Base-by-base conservation (phyloP, 2,113 vertebrate species). In the Python bivittatus region DNA sequence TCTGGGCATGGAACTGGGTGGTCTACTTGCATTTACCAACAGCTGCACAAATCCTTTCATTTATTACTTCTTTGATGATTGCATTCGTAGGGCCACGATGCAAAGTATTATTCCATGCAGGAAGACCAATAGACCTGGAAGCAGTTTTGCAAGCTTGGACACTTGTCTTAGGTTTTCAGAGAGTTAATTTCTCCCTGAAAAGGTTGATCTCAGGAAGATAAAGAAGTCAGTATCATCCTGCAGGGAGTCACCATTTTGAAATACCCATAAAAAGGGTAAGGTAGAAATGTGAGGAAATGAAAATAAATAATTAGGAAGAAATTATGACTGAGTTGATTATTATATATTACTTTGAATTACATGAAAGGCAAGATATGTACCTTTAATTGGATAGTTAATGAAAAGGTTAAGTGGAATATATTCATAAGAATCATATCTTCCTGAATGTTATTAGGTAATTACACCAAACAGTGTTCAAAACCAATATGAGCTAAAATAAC, bases 21-120 rank as follows among this genome's bases (percentile, higher is more conserved):
- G 96, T 23, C 97, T 98, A 22, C 95, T 98, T 44, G 98, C 98
- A 44, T 98, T 98, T 93, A 96, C 98, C 92, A 98, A 98, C 29
- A 98, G 98, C 93, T 98, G 98, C 58, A 92, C 97, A 93, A 98
- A 98, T 86, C 98, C 98, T 58, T 94, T 98, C 53, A 97, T 98
- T 93, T 98, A 98, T 93, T 98, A 96, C 15, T 94, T 88, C 86
- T 98, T 97, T 88, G 97, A 98, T 92, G 95, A 94, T 91, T 97
- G 97, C 44, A 97, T 98, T 90, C 96, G 94, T 83, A 92, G 95
- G 92, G 96, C 97, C 54, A 94, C 97, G 52, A 33, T 95, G 20
- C 93, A 1, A 56, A 97, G 96, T 64, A 53, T 97, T 60, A 97
- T 96, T 84, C 97, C 97, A 2, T 5, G 94, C 90, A 52, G 96